Conservation (phyloP, 1,140 invertebrate species). For the Orius insidiosus region DNA sequence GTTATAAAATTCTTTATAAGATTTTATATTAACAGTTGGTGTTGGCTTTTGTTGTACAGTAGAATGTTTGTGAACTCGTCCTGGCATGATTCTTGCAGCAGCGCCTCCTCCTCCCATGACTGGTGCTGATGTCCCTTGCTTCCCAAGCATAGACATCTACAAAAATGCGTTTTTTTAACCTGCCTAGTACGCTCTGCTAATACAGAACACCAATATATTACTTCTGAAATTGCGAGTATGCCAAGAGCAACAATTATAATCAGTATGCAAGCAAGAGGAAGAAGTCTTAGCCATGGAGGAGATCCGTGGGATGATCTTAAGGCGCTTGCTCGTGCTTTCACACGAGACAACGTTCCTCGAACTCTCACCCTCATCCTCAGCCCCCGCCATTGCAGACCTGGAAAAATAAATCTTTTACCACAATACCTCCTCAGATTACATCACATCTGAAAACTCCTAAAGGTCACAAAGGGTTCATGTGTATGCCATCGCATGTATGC, state of each 20-base stretch:
- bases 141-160: constrained; percentile 19
- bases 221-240: constrained; percentile 19
- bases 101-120: constrained; percentile 15
- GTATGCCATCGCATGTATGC: neutral
- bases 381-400: constrained; percentile 14
- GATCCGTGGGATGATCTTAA: constrained; percentile 12
- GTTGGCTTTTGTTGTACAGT: neutral
- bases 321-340: constrained; percentile 13
- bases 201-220: constrained; percentile 4
- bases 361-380: constrained; percentile 18
- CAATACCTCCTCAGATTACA: neutral
- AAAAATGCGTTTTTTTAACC: neutral
- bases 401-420: neutral
- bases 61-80: constrained; percentile 13
- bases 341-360: constrained; percentile 17
- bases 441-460: neutral
- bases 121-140: constrained; percentile 6
- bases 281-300: constrained; percentile 17
- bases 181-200: neutral
- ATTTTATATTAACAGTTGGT: constrained; percentile 2
- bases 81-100: constrained; percentile 19
- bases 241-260: constrained; percentile 18
- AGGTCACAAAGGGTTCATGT: too few relatives aligned
- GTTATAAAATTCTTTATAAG: neutral
- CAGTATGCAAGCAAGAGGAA: constrained; percentile 18